Conservation (phyloP, 2,888 invertebrate genomes). For the Bellardia pandia region DNA sequence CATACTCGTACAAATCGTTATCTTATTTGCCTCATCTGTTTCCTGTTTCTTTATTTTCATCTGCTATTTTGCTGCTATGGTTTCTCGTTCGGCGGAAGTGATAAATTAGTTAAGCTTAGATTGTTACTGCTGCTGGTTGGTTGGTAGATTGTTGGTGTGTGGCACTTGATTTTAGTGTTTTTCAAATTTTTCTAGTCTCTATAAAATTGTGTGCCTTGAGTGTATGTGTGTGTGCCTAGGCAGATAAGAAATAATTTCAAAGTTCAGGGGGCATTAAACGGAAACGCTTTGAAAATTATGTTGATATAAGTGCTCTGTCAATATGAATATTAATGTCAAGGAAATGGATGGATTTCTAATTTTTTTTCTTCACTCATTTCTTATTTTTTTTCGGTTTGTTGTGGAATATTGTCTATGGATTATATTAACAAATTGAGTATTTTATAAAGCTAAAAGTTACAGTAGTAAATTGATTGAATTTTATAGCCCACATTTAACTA, state of each 20-base stretch:
- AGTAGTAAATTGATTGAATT: constrained; percentile 36
- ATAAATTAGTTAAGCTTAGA: constrained; percentile 70
- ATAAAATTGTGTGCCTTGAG: constrained; percentile 14
- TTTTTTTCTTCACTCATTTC: neutral
- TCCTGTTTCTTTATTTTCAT: constrained; percentile 56
- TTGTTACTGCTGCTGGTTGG: constrained; percentile 28
- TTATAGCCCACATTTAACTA: constrained; percentile 15
- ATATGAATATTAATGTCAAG: constrained; percentile 60
- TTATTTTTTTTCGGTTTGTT: neutral
- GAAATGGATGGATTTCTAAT: constrained; percentile 46
- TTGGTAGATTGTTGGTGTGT: constrained; percentile 19
- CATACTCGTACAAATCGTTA: constrained; percentile 62
- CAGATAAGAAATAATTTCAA: constrained; percentile 58
- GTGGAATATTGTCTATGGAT: constrained; percentile 12
- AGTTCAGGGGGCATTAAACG: constrained; percentile 48
- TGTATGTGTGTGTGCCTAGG: constrained; percentile 35
- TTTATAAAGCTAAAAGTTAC: constrained; percentile 10
- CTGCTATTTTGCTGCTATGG: neutral
- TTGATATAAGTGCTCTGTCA: constrained; percentile 50
- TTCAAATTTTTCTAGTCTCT: constrained; percentile 3
- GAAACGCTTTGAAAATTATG: constrained; percentile 54
- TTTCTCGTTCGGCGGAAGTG: constrained; percentile 64
- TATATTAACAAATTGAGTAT: constrained; percentile 43
- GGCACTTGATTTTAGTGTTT: constrained; percentile 44
- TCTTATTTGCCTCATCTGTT: constrained; percentile 70